Evolutionary conservation across 2,797 vertebrate species (phyloP), one percentile per base, ranked within the genome.

Genomic region (Dermochelys coriacea): DNA sequence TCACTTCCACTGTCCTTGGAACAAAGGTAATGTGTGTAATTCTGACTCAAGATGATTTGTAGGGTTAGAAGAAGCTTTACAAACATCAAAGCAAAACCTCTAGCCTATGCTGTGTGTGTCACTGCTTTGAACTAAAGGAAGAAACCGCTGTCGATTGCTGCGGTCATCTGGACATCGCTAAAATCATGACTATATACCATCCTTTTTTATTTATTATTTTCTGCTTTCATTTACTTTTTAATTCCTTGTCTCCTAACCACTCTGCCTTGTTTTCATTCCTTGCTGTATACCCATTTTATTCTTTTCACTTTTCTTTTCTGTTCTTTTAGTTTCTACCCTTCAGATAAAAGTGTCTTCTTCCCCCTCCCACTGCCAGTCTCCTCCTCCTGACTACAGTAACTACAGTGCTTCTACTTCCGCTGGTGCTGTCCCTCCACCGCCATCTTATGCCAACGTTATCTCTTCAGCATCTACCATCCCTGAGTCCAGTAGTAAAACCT

Each of bases 311-410:
- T 86, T 95, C 89, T 97, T 96, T 95, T 97, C 96, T 98, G 92
- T 98, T 98, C 97, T 97, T 98, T 98, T 99, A 98, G 98, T 99
- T 98, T 98, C 99, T 97, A 98, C 98, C 96, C 98, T 98, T 98
- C 99, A 99, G 97, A 98, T 99, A 98, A 99, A 99, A 98, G 87
- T 98, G 92, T 98, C 98, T 97, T 98, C 98, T 94, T 98, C 98
- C 88, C 97, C 96, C 91, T 98, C 96, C 97, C 98, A 98, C 97
- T 97, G 98, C 95, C 98, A 98, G 96, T 98, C 98, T 96, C 98
- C 98, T 94, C 93, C 97, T 96, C 98, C 98, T 41, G 97, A 98
- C 98, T 98, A 98, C 97, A 98, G 97, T 98, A 98, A 98, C 96
- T 98, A 98, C 88, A 86, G 97, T 94, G 97, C 98, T 96, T 47